Percentiles rank a stretch among this genome's conserved stretches.
These are phyloP conservation scores for Vanessa atalanta DNA, from an alignment of 1,140 invertebrate genomes.

Conservation along the genomic window DNA sequence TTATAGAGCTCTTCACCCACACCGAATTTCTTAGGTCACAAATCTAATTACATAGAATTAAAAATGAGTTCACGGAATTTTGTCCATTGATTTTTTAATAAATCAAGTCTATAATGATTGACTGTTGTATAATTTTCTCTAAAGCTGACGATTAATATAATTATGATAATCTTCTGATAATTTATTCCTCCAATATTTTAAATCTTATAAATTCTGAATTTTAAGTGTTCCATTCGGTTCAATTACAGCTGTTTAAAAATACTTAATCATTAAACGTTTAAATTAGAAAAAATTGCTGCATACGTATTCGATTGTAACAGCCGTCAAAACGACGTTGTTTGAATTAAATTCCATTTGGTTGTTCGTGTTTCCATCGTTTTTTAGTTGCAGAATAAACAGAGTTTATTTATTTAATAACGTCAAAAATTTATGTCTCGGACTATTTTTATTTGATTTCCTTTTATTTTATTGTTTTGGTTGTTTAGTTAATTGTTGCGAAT, in stretches of 20 bases:
- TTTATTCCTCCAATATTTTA: too few species aligned
- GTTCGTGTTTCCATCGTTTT: slow-evolving; percentile 54
- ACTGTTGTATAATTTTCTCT: not conserved
- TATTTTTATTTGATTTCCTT: slow-evolving; percentile 30
- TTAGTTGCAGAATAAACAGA: slow-evolving; percentile 47
- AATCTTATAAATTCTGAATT: too few species aligned
- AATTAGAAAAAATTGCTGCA: slow-evolving; percentile 32
- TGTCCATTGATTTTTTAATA: slow-evolving; percentile 1
- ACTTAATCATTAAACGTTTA: slow-evolving; percentile 1
- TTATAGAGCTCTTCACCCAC: slow-evolving; percentile 45
- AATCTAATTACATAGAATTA: slow-evolving; percentile 60
- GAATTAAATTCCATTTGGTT: slow-evolving; percentile 65
- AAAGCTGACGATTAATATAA: not conserved
- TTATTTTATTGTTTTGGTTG: slow-evolving; percentile 51
- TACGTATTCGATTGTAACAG: slow-evolving; percentile 43
- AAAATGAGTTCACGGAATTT: slow-evolving; percentile 49
- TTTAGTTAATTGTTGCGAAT: slow-evolving; percentile 38
- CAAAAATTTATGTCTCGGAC: slow-evolving; percentile 33
- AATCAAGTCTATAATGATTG: not conserved
- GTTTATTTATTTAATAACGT: slow-evolving; percentile 58
- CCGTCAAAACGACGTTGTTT: slow-evolving; percentile 53
- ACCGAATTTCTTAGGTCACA: slow-evolving; percentile 48
- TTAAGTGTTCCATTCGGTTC: too few species aligned
- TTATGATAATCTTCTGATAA: not conserved
- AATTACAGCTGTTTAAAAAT: not conserved